A percentile compares a stretch with the other conserved stretches of the same genome.
These are phyloP conservation scores for Sardinella longiceps DNA, from an alignment of 2,797 vertebrate genomes.

Conservation along the genomic window DNA sequence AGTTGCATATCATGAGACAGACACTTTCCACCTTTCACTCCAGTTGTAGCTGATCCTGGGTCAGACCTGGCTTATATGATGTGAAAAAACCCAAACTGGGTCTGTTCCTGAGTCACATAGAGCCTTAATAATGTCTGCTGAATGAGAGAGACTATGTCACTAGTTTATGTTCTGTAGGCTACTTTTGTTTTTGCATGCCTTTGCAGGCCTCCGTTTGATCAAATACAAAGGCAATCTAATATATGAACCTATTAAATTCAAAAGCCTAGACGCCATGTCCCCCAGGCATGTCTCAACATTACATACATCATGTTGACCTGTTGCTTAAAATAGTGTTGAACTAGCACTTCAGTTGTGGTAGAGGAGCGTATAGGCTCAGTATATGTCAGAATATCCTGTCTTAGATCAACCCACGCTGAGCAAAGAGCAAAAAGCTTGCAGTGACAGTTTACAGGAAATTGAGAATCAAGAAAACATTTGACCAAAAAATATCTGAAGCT, in stretches of 20 bases:
- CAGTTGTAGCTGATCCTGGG: no score
- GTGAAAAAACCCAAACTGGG: no score
- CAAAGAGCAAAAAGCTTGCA: background rate
- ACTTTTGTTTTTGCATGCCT: background rate
- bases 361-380: background rate
- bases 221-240: background rate
- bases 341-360: background rate
- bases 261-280: background rate
- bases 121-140: no score
- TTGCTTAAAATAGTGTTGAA: background rate
- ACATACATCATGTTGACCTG: background rate
- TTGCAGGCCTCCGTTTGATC: background rate
- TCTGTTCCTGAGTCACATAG: no score
- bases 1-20: no score
- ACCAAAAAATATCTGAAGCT: no score
- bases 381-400: conserved; percentile 1
- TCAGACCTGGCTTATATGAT: no score
- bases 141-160: no score
- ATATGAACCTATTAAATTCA: background rate
- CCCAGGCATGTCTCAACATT: background rate
- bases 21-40: no score
- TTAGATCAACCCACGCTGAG: background rate
- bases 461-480: background rate
- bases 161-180: no score
- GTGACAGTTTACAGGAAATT: background rate